phyloP scores from a whole-genome alignment of 2,797 vertebrate species.

The Oceanodroma leucorhoa region DNA sequence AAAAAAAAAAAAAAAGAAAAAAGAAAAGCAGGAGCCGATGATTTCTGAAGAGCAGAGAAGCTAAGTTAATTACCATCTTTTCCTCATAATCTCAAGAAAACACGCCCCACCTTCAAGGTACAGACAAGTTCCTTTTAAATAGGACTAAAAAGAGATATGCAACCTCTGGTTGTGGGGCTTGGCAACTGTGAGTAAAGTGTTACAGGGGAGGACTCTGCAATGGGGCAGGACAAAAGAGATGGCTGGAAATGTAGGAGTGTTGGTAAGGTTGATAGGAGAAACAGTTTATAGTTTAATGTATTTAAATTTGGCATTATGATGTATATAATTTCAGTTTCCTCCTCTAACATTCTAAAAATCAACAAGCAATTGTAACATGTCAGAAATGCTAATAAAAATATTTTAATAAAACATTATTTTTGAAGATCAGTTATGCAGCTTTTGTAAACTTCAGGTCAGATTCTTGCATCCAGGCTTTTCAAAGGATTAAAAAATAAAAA shows the following conservation, averaged over 20 bases:
- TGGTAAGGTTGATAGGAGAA: not conserved
- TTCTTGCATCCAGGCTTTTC: not conserved
- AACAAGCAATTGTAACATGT: not conserved
- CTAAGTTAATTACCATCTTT: not conserved
- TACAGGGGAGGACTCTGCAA: not conserved
- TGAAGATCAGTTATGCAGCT: not conserved
- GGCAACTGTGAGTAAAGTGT: not conserved
- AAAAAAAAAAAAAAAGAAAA: too few relatives aligned
- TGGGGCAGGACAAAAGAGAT: not conserved
- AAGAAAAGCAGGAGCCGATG: not conserved
- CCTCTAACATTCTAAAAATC: not conserved
- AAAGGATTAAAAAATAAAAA: not conserved
- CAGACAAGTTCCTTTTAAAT: not conserved
- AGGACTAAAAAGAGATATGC: not conserved
- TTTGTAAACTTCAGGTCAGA: not conserved
- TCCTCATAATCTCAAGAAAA: not conserved
- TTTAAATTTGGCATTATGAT: not conserved
- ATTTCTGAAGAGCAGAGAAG: not conserved
- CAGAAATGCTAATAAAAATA: not conserved
- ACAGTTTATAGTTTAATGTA: not conserved
- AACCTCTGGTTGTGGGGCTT: not conserved
- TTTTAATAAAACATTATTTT: not conserved
- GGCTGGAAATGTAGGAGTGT: not conserved
- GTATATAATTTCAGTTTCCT: not conserved
- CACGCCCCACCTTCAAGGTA: not conserved